phyloP scores from a whole-genome alignment of 1,140 invertebrate genomes.

The Platorchestia sp. region DNA sequence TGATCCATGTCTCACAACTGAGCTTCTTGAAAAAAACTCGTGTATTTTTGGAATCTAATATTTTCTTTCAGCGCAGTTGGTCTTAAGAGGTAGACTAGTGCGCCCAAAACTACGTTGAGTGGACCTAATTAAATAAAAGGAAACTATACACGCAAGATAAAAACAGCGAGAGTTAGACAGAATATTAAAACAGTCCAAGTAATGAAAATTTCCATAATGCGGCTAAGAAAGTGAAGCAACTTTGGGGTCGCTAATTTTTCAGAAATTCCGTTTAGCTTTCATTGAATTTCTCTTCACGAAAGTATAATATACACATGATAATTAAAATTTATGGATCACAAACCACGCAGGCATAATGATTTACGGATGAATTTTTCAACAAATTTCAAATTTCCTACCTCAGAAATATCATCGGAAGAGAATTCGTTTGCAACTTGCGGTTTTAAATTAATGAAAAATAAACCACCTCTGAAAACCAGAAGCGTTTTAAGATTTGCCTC shows the following conservation, averaged over 20 bases:
- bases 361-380: background rate
- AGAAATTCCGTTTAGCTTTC: background rate
- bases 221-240: background rate
- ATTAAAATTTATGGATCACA: background rate
- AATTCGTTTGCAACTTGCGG: background rate
- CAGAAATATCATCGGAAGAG: background rate
- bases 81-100: background rate
- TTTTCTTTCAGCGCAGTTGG: background rate
- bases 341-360: background rate
- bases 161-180: background rate
- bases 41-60: background rate
- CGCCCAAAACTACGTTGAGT: background rate
- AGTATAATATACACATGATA: background rate
- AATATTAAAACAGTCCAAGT: background rate
- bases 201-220: background rate
- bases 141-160: no score
- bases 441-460: background rate
- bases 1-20: background rate
- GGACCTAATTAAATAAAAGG: background rate
- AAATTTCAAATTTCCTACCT: background rate
- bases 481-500: background rate
- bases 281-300: background rate
- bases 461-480: background rate
- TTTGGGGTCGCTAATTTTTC: background rate
- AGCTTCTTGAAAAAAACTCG: background rate